These are phyloP conservation scores for Argentina silus DNA, from an alignment of 2,797 vertebrate genomes.

Conservation along the genomic window DNA sequence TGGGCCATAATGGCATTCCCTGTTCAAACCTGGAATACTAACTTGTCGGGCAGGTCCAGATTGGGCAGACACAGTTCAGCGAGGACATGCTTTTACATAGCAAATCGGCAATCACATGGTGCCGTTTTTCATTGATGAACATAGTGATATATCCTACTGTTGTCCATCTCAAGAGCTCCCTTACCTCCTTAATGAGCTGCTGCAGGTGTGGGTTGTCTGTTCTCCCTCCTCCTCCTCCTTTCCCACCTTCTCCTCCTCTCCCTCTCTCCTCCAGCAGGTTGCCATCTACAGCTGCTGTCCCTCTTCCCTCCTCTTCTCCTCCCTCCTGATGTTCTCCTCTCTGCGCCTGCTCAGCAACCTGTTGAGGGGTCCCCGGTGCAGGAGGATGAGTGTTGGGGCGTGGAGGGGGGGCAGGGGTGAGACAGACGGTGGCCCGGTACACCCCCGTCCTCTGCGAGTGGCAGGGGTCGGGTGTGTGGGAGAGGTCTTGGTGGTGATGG, in stretches of 20 bases:
- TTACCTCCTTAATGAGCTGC: constrained; percentile 91
- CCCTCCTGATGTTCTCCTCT: constrained; percentile 5
- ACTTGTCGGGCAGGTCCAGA: background rate
- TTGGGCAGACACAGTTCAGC: background rate
- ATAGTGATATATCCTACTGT: background rate
- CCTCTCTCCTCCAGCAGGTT: constrained; percentile 58
- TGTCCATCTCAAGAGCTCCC: background rate
- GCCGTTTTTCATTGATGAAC: background rate
- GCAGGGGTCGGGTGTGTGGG: constrained; percentile 4
- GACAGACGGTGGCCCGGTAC: constrained; percentile 86
- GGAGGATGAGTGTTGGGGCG: constrained; percentile 63
- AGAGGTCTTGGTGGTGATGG: background rate
- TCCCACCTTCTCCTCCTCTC: constrained; percentile 23
- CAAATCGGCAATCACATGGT: background rate
- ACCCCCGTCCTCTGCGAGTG: constrained; percentile 68
- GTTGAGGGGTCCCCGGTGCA: constrained; percentile 27
- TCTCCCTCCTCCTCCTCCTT: constrained; percentile 38
- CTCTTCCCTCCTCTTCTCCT: constrained; percentile 36
- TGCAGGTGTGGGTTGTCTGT: constrained; percentile 82
- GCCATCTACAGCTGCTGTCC: constrained; percentile 55
- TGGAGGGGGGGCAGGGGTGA: constrained; percentile 82
- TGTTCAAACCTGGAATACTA: background rate
- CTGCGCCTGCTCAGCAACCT: background rate
- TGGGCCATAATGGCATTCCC: background rate
- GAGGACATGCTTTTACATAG: background rate